Evolutionary conservation across 2,888 invertebrate genomes (phyloP).

Genomic region (Elgonia sp.): DNA sequence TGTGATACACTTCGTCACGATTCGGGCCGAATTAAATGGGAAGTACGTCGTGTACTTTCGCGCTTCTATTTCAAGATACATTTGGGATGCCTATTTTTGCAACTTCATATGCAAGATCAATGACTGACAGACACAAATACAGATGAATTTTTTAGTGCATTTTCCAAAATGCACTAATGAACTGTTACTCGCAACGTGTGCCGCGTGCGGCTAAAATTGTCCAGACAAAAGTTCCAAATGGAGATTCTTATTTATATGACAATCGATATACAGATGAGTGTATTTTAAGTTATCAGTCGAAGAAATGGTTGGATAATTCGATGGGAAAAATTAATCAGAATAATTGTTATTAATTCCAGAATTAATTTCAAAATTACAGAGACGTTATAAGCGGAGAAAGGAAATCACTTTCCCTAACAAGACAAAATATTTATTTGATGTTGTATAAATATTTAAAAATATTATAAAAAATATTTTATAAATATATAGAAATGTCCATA

Average conservation of each 20-base stretch:
- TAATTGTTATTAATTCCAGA: too few species aligned
- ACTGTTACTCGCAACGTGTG: constrained; percentile 37
- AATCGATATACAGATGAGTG: constrained; percentile 29
- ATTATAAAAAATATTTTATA: too few species aligned
- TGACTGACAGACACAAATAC: constrained; percentile 72
- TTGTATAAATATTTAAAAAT: too few species aligned
- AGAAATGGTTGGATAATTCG: too few species aligned
- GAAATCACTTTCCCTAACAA: too few species aligned
- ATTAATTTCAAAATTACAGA: too few species aligned
- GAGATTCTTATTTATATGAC: constrained; percentile 46
- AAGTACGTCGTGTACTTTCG: constrained; percentile 62
- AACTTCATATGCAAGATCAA: constrained; percentile 68
- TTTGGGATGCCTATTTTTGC: constrained; percentile 71
- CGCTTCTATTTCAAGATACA: constrained; percentile 70
- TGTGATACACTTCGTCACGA: constrained; percentile 35
- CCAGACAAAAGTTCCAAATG: constrained; percentile 48
- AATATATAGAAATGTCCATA: too few species aligned
- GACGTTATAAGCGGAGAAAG: too few species aligned
- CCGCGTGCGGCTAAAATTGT: constrained; percentile 47
- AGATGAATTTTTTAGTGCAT: constrained; percentile 51
- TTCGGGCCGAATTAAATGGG: constrained; percentile 47
- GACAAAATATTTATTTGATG: too few species aligned
- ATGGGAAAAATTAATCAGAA: too few species aligned
- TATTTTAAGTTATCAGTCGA: too few species aligned
- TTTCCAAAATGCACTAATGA: constrained; percentile 64